Evolutionary conservation across 2,113 vertebrate species (phyloP).

Genomic region (Dissostichus mawsoni): DNA sequence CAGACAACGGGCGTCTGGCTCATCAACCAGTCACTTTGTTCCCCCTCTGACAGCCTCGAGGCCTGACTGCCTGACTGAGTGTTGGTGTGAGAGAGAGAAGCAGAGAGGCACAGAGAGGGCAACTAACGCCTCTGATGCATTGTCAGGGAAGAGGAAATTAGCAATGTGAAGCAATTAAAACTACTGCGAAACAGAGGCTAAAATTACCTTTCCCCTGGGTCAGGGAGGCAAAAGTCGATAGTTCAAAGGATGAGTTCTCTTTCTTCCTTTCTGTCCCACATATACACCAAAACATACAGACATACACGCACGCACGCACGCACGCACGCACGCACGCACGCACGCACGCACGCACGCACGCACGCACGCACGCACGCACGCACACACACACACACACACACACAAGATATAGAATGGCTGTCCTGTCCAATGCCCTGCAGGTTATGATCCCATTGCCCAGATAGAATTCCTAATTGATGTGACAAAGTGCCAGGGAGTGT

Average conservation of each 20-base stretch:
- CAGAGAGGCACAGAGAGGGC: slow-evolving; percentile 43
- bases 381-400: slow-evolving; percentile 7
- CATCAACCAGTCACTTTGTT: slow-evolving; percentile 82
- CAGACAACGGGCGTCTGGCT: slow-evolving; percentile 76
- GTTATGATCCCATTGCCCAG: slow-evolving; percentile 70
- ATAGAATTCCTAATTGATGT: slow-evolving; percentile 83
- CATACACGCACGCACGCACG: slow-evolving; percentile 27
- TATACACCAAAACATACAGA: slow-evolving; percentile 36
- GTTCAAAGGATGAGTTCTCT: slow-evolving; percentile 55
- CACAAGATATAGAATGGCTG: slow-evolving; percentile 65
- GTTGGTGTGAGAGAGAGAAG: slow-evolving; percentile 63
- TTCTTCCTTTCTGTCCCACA: slow-evolving; percentile 26
- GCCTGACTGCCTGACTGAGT: slow-evolving; percentile 73
- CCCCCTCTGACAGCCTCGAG: slow-evolving; percentile 77
- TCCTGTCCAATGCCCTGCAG: slow-evolving; percentile 66
- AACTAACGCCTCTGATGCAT: slow-evolving; percentile 35
- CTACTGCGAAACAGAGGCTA: slow-evolving; percentile 56
- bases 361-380: slow-evolving; percentile 18
- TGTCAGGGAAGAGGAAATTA: slow-evolving; percentile 65
- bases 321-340: slow-evolving; percentile 21
- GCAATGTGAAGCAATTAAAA: slow-evolving; percentile 69
- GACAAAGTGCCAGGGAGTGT: slow-evolving; percentile 79
- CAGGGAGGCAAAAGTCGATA: slow-evolving; percentile 60
- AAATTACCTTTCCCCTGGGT: slow-evolving; percentile 72
- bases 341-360: slow-evolving; percentile 30